phyloP scores from a whole-genome alignment of 2,797 vertebrate genomes.

The Craterocephalus amniculus region DNA sequence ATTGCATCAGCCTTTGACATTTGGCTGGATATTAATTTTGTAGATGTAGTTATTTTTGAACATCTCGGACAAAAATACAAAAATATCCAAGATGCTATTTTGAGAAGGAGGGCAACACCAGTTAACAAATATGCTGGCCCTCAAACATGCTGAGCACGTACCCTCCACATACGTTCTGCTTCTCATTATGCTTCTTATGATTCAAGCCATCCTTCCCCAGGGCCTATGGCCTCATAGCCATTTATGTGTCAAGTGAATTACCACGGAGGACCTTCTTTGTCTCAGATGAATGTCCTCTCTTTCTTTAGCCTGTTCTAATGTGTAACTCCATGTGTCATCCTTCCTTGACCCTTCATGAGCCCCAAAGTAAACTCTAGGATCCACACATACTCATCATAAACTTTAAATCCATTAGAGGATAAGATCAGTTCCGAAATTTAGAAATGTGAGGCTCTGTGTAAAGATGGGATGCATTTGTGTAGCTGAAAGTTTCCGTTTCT shows the following conservation, averaged over 20 bases:
- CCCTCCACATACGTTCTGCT: constrained; percentile 65
- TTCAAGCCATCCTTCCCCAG: constrained; percentile 53
- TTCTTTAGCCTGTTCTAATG: constrained; percentile 38
- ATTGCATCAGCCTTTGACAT: constrained; percentile 22
- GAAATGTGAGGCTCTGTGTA: constrained; percentile 10
- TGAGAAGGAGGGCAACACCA: constrained; percentile 3
- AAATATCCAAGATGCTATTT: constrained; percentile 17
- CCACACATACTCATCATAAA: constrained; percentile 14
- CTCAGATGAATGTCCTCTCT: constrained; percentile 48
- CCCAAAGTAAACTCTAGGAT: constrained; percentile 37
- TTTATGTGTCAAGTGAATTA: constrained; percentile 75
- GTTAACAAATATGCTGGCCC: constrained; percentile 36
- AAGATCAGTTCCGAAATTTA: not conserved
- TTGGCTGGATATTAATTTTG: not conserved
- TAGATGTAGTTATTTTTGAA: constrained; percentile 17
- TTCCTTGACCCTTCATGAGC: constrained; percentile 26
- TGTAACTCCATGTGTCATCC: constrained; percentile 53
- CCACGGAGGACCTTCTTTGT: constrained; percentile 58
- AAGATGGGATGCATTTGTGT: constrained; percentile 27
- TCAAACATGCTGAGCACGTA: constrained; percentile 63
- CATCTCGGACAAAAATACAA: constrained; percentile 10
- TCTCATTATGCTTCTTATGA: constrained; percentile 68
- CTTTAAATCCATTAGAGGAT: not conserved
- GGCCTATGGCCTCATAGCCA: constrained; percentile 62
- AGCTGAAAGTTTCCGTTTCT: constrained; percentile 37